Evolutionary conservation across 2,888 invertebrate genomes (phyloP).

Genomic region (Maniola hyperantus): DNA sequence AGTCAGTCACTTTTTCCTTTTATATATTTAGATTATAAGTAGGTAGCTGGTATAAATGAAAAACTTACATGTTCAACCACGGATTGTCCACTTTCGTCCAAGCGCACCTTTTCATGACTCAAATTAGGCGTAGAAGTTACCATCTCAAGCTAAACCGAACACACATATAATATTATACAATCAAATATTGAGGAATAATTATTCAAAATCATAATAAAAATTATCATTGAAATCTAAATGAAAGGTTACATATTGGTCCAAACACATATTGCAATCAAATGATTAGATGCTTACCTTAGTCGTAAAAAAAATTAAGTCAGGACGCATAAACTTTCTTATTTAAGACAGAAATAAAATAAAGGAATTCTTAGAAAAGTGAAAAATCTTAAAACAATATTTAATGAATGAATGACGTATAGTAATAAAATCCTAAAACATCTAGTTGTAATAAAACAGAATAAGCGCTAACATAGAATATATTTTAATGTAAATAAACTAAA

Average conservation of each 20-base stretch:
- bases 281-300: constrained; percentile 19
- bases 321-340: too few relatives aligned
- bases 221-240: not conserved
- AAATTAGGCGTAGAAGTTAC: constrained; percentile 49
- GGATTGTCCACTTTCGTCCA: constrained; percentile 45
- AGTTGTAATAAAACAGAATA: constrained; percentile 5
- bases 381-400: not conserved
- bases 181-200: not conserved
- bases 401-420: too few relatives aligned
- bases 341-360: too few relatives aligned
- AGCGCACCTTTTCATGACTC: constrained; percentile 24
- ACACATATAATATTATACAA: constrained; percentile 6
- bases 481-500: not conserved
- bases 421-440: not conserved
- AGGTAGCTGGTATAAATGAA: not conserved
- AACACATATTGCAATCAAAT: constrained; percentile 44
- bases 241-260: constrained; percentile 52
- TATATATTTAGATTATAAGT: too few relatives aligned
- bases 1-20: too few relatives aligned
- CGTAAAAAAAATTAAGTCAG: not conserved
- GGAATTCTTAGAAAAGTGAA: not conserved
- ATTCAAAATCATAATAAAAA: not conserved
- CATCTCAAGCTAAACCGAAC: constrained; percentile 25
- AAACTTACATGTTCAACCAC: constrained; percentile 52
- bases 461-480: constrained; percentile 6